These are phyloP conservation scores for Gobio gobio DNA, from an alignment of 2,113 vertebrate genomes.

Conservation along the genomic window DNA sequence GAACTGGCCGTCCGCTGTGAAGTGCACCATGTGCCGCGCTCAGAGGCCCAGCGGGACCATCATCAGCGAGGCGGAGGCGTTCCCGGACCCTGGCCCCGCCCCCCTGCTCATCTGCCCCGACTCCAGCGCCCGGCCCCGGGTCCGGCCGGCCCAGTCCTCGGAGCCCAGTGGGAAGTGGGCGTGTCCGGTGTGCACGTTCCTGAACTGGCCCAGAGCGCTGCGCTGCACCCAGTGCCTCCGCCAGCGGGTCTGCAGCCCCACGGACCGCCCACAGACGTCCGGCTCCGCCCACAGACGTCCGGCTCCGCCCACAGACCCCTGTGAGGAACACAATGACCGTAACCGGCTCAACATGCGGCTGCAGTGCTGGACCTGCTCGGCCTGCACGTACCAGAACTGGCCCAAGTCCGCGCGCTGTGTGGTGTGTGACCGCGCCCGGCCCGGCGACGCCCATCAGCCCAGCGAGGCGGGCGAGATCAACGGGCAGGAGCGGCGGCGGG, in stretches of 20 bases:
- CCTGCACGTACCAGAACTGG: slow-evolving; percentile 95
- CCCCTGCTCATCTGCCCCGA: slow-evolving; percentile 92
- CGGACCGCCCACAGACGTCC: slow-evolving; percentile 93
- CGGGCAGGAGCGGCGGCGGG: slow-evolving; percentile 76
- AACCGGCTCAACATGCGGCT: slow-evolving; percentile 90
- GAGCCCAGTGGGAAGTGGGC: slow-evolving; percentile 95
- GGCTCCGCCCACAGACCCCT: slow-evolving; percentile 64
- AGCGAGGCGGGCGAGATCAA: slow-evolving; percentile 65
- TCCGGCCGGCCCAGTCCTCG: slow-evolving; percentile 79
- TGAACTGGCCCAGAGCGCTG: slow-evolving; percentile 98
- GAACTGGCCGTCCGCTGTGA: slow-evolving; percentile 99
- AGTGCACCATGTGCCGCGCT: slow-evolving; percentile 99
- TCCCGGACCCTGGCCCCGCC: too few relatives aligned
- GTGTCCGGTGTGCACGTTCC: slow-evolving; percentile 97
- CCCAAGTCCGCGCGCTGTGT: slow-evolving; percentile 92
- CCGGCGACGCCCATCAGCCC: slow-evolving; percentile 76
- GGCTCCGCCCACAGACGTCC: slow-evolving; percentile 82
- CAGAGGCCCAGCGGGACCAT: slow-evolving; percentile 91
- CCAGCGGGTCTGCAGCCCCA: slow-evolving; percentile 83
- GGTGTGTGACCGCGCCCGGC: slow-evolving; percentile 92
- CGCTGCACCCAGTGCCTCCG: slow-evolving; percentile 97
- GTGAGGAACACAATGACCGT: slow-evolving; percentile 97
- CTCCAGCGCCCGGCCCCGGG: slow-evolving; percentile 92
- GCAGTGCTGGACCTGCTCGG: slow-evolving; percentile 92
- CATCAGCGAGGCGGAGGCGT: slow-evolving; percentile 96